A percentile compares a stretch with the other conserved stretches of the same genome.
Conservation (phyloP, 1,140 invertebrate genomes). For the Galleria mellonella region DNA sequence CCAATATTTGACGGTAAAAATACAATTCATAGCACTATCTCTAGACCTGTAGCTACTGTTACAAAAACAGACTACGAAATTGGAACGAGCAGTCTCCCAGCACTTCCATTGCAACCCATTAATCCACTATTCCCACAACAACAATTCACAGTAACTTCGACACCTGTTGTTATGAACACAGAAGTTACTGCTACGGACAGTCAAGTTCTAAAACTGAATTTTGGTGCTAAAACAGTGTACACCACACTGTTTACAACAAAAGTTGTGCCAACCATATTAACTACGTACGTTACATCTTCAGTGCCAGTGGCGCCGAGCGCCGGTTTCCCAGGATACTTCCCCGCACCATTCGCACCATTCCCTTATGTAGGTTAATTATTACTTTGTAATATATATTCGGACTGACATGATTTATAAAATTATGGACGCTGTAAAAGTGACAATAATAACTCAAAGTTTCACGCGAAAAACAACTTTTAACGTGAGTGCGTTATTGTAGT, state of each 20-base stretch:
- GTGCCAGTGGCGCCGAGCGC: constrained; percentile 82
- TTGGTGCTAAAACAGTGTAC: constrained; percentile 91
- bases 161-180: constrained; percentile 86
- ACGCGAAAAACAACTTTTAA: constrained; percentile 23
- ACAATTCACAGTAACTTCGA: constrained; percentile 87
- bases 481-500: constrained; percentile 26
- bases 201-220: constrained; percentile 88
- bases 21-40: constrained; percentile 85
- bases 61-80: constrained; percentile 85
- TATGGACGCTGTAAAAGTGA: constrained; percentile 23
- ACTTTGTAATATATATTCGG: background rate
- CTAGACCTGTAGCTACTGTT: constrained; percentile 82
- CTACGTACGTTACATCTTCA: constrained; percentile 86
- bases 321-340: constrained; percentile 82
- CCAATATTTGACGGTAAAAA: constrained; percentile 83
- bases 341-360: constrained; percentile 82
- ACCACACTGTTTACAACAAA: constrained; percentile 90
- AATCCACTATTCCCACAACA: constrained; percentile 76
- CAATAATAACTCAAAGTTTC: constrained; percentile 25
- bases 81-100: constrained; percentile 81
- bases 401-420: constrained; percentile 10
- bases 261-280: constrained; percentile 87
- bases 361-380: constrained; percentile 81
- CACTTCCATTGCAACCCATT: constrained; percentile 68
- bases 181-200: constrained; percentile 87